Evolutionary conservation across 2,797 vertebrate genomes (phyloP), one percentile per base, ranked within the genome.

Genomic region (Eulemur albifrons): DNA sequence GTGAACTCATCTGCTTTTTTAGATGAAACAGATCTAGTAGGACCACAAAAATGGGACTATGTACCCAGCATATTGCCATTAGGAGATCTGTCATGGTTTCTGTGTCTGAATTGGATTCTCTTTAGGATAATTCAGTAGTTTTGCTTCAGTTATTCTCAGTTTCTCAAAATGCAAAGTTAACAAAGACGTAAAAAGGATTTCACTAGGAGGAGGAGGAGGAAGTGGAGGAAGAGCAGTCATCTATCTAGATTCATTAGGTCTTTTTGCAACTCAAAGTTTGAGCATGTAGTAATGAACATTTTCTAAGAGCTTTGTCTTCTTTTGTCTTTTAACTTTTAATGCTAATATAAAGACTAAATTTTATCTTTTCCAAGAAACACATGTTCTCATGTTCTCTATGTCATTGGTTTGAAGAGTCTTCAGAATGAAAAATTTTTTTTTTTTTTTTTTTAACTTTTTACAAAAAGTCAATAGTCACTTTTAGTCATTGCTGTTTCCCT

Each of bases 71-170:
- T 48, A 20, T 38, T 67, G 30, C 54, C 40, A 50, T 57, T 87
- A 87, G 35, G n/a, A 73, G 25, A 83, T 45, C 14, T 67, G 14
- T 48, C 72, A 86, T 27, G 89, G 38, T 83, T 83, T 70, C 48
- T 61, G 18, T 43, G 12, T 61, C 27, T 88, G 72, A 45, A 38
- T 45, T 85, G 59, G 73, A 63, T 85, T 82, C 43, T 82, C 54
- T 32, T 97, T 67, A 87, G n/a, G 11, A 65, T 86, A 72, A 72
- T 76, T 92, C 45, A 86, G 38, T 72, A 77, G 25, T 79, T 95
- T 94, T 88, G 48, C 57, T 89, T 83, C 50, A 20, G n/a, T 73
- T 93, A 30, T 83, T 91, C 30, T 79, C 21, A 82, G 18, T 85
- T 38, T 85, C 45, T 84, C 30, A 85, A 94, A 91, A 89, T 40